These are phyloP conservation scores for Dasypus novemcinctus DNA, from an alignment of 2,113 vertebrate species.

Conservation along the genomic window DNA sequence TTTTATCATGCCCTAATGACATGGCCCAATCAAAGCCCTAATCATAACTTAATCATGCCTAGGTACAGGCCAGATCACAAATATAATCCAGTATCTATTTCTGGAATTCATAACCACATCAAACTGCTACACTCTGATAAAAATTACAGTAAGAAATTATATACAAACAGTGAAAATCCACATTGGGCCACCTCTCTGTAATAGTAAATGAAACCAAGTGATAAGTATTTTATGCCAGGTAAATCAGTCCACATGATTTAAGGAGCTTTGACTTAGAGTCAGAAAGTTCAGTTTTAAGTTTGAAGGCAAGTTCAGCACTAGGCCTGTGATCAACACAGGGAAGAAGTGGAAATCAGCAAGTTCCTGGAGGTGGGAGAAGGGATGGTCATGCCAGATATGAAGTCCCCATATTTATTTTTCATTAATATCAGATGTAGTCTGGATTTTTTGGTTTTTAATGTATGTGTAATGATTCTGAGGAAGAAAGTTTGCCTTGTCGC, in stretches of 20 bases:
- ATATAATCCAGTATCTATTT: too few species aligned
- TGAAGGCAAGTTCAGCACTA: background rate
- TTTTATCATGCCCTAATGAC: too few species aligned
- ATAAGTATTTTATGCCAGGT: background rate
- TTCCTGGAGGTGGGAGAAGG: background rate
- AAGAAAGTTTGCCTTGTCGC: background rate
- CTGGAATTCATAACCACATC: too few species aligned
- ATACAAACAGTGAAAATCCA: background rate
- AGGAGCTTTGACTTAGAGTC: background rate
- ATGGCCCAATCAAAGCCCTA: too few species aligned
- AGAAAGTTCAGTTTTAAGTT: background rate
- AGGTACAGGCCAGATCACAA: too few species aligned
- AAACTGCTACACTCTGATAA: background rate
- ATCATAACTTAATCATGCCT: too few species aligned
- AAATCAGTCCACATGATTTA: background rate
- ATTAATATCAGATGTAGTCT: background rate
- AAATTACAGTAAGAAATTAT: background rate
- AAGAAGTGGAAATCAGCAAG: background rate
- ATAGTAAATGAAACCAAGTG: background rate
- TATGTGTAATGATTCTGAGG: background rate
- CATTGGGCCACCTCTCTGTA: background rate
- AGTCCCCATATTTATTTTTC: background rate
- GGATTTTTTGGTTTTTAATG: background rate
- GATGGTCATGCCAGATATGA: rapidly evolving
- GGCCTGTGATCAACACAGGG: too few species aligned